Evolutionary conservation across 2,113 vertebrate genomes (phyloP), one percentile per base, ranked within the genome.

Genomic region (Podilymbus podiceps): DNA sequence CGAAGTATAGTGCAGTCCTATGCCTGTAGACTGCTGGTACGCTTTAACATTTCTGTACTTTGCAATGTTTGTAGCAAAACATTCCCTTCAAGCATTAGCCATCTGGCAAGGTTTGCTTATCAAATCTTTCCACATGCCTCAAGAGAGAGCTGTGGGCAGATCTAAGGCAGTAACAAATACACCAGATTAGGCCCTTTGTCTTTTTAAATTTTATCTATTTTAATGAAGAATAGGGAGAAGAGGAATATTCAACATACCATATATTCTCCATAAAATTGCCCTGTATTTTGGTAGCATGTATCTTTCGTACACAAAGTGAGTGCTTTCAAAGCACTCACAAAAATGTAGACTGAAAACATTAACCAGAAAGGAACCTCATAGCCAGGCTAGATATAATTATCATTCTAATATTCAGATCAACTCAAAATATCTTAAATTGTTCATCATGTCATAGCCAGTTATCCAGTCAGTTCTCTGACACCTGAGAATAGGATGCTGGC

Each of bases 81-180:
- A 1, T 56, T 96, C 85, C 63, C 60, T 86, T 81, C 64, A 52
- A 94, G 75, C 75, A 52, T 71, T 74, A 67, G 52, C 92, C 95
- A 95, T 91, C 93, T 96, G 94, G 81, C 71, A 93, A 85, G 22
- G 5, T 94, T 95, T 91, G 82, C 91, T 95, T 89, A 83, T 88
- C 67, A 69, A 90, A 91, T 83, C 75, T 73, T 84, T 60, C 76
- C 4, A 2, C 22, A 3, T 74, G 72, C 75, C 88, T 95, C 88
- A 84, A 77, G 67, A 50, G 88, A 96, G 63, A 89, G 40, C 21
- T 97, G 92, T 97, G 85, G 92, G 85, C 72, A 94, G 76, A 93
- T 90, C 63, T 90, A 88, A 93, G 62, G 46, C 91, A 83, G 72
- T 40, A 92, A 92, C 52, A 92, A 90, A 92, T 40, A 81, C 24